Evolutionary conservation across 1,140 invertebrate genomes (phyloP), one percentile per base, ranked within the genome.

Genomic region (Spodoptera litura): DNA sequence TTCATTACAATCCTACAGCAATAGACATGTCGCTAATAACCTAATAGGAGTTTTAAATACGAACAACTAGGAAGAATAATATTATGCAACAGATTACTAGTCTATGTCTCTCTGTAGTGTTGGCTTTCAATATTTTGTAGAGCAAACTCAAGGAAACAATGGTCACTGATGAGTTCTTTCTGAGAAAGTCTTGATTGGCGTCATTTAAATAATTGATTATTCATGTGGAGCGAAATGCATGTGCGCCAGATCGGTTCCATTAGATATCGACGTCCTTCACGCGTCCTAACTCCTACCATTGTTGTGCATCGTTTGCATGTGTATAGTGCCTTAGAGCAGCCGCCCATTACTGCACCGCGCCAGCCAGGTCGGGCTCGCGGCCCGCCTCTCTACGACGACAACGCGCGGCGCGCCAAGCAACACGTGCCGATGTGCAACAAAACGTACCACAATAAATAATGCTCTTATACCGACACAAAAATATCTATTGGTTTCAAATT

Each of bases 1-100:
- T 92, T 93, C 90, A 93, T 91, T 92, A 93, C 85, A 92, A 90
- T 89, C 88, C 90, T 94, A 94, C 89, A 93, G 93, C 91, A 94
- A 93, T 92, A 85, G 88, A 91, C 87, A 89, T 88, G 85, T 91
- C 87, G 85, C 91, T 94, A 93, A 89, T 83, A 44, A 93, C 87
- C 92, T 93, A 94, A 93, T 94, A 94, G 93, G 93, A 94, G 86
- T 91, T 92, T 93, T 92, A 91, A 92, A 93, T 94, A 94, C 91
- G 89, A 93, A 92, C 91, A 94, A 93, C 91, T 94, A 93, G 88
- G 90, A 93, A 94, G 89, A 92, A 94, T 92, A 93, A 94, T 90
- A 94, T 94, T 92, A 93, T 91, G 91, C 90, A 93, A 93, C 92
- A 93, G 91, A 90, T 90, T 89, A 89, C 88, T 90, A 92, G 87